Conservation (phyloP, 2,888 invertebrate genomes). For the Laspeyria flexula region DNA sequence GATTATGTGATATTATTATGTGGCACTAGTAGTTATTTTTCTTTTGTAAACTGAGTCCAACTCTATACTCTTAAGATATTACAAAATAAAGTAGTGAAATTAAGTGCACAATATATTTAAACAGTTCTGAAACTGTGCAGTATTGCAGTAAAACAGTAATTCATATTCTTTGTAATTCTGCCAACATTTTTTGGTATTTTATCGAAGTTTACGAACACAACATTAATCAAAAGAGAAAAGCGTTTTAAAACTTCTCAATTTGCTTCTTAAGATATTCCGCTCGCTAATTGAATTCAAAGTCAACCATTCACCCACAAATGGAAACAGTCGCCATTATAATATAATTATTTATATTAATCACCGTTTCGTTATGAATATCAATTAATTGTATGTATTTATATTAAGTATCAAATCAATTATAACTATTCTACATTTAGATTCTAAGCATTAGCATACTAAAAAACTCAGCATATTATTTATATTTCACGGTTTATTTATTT, state of each 20-base stretch:
- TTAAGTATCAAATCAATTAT: no score
- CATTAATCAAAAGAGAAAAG: conserved; percentile 51
- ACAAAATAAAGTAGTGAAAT: no score
- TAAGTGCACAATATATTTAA: no score
- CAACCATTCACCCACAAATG: conserved; percentile 25
- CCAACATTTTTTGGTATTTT: conserved; percentile 11
- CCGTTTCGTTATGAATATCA: background rate
- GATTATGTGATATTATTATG: no score
- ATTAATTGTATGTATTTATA: no score
- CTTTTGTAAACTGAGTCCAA: no score
- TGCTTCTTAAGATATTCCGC: conserved; percentile 35
- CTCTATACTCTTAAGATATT: no score
- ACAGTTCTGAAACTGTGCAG: background rate
- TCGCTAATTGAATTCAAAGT: conserved; percentile 38
- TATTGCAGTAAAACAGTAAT: background rate
- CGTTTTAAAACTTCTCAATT: conserved; percentile 47
- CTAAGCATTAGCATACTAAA: no score
- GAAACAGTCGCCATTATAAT: conserved; percentile 14
- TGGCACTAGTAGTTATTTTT: no score
- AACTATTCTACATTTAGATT: no score
- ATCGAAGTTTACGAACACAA: conserved; percentile 21
- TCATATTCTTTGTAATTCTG: conserved; percentile 6
- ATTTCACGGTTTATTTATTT: no score
- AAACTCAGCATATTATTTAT: no score
- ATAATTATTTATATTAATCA: background rate